Evolutionary conservation across 2,113 vertebrate species (phyloP).

Genomic region (Neopipo cinnamomea): DNA sequence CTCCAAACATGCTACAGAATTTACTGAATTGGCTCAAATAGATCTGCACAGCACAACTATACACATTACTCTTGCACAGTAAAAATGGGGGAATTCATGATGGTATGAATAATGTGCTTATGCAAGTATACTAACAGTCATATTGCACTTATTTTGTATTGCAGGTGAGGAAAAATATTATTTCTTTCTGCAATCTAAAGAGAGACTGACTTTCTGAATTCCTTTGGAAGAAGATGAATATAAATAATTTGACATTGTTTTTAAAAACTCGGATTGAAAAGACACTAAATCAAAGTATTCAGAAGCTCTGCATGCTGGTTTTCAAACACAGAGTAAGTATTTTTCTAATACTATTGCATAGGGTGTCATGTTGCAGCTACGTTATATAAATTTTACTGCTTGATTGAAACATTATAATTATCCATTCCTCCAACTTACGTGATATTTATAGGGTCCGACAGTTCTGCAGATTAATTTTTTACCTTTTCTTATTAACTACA

Average conservation of each 20-base stretch:
- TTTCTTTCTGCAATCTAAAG: background rate
- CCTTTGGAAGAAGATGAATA: background rate
- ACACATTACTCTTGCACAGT: background rate
- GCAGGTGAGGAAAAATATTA: background rate
- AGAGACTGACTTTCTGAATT: background rate
- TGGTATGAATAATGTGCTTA: background rate
- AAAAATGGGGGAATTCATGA: background rate
- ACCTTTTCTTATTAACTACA: conserved; percentile 1
- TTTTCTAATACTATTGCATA: background rate
- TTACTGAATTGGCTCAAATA: background rate
- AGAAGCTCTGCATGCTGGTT: background rate
- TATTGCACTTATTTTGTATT: background rate
- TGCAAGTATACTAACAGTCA: background rate
- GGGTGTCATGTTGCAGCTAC: background rate
- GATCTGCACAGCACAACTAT: background rate
- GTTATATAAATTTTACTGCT: background rate
- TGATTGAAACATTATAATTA: conserved; percentile 1
- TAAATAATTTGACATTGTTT: background rate
- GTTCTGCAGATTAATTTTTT: background rate
- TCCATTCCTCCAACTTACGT: background rate
- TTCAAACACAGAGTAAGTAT: background rate
- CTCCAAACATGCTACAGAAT: background rate
- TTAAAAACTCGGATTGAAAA: background rate
- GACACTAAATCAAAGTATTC: background rate
- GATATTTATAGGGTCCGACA: background rate